Percentiles rank a stretch among this genome's conserved stretches.
These are phyloP conservation scores for Ptyas mucosa DNA, from an alignment of 2,113 vertebrate species.

Conservation along the genomic window DNA sequence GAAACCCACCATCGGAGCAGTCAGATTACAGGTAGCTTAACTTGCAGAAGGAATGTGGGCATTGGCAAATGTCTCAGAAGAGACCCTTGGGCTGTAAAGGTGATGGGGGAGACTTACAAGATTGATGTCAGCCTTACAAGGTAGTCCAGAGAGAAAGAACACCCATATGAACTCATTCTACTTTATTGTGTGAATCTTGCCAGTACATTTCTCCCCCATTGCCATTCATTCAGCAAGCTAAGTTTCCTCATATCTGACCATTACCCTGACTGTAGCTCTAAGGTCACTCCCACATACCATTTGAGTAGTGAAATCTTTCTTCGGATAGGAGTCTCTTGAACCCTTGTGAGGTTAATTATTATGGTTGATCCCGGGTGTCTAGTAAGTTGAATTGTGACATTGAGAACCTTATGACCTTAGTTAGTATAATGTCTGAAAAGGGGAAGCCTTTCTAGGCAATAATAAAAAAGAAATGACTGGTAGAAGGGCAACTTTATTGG, in stretches of 20 bases:
- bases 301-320: neutral
- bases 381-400: neutral
- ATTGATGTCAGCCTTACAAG: neutral
- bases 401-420: neutral
- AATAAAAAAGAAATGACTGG: neutral
- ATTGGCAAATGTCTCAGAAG: neutral
- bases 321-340: slow-evolving; percentile 4
- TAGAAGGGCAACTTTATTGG: neutral
- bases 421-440: neutral
- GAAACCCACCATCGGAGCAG: neutral
- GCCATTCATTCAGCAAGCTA: neutral
- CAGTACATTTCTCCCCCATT: neutral
- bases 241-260: neutral
- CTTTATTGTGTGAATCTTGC: neutral
- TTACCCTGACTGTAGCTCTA: neutral
- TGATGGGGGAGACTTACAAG: neutral
- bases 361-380: neutral
- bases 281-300: neutral
- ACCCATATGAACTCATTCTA: neutral
- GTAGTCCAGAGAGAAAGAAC: neutral
- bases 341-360: slow-evolving; percentile 13
- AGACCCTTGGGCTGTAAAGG: neutral
- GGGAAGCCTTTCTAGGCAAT: neutral
- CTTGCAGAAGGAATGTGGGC: neutral
- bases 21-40: neutral